Base-by-base conservation (phyloP, 2,113 vertebrate genomes). In the Microcebus murinus region DNA sequence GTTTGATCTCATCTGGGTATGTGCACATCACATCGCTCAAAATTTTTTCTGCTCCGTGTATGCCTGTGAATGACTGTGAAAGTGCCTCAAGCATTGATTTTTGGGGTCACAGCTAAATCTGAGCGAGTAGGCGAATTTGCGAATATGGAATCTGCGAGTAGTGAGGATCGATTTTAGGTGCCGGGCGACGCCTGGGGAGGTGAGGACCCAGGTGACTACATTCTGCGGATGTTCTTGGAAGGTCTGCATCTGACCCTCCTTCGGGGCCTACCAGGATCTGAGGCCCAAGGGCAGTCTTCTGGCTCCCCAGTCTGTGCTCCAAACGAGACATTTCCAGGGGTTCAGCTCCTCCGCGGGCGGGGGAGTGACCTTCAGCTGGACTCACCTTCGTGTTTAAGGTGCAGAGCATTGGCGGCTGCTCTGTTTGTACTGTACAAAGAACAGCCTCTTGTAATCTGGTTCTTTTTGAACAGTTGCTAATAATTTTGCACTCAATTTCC, bases 401-500 rank as follows among this genome's bases (percentile, higher is more conserved):
- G 39, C 25, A 74, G 89, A 63, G 59, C 77, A 57, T 55, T 2
- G 1, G 6, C 8, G 39, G 77, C 74, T 61, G n/a, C 74, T 74
- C 77, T 88, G 96, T 94, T 95, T 97, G 65, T 97, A 81, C 89
- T 84, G 71, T 93, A 91, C 91, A 73, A 92, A 89, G 88, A 97
- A 94, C 59, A 95, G 97, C 88, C 45, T 95, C 92, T 98, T 97
- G 82, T 96, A 97, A 97, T 97, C 97, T 97, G 97, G 82, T 96
- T 97, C 96, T 95, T 97, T 96, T 94, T 91, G 96, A 98, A 96
- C 80, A 97, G 96, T 97, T 98, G 95, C 95, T 98, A 98, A 98
- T 98, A 98, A 97, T 98, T 97, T 96, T 97, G 96, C 89, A 95
- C 96, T 98, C 98, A 96, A 98, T 98, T 98, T 98, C 98, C 98